Percentiles rank a stretch among this genome's conserved stretches.
These are phyloP conservation scores for Sesamia nonagrioides DNA, from an alignment of 1,140 invertebrate species.

Conservation along the genomic window DNA sequence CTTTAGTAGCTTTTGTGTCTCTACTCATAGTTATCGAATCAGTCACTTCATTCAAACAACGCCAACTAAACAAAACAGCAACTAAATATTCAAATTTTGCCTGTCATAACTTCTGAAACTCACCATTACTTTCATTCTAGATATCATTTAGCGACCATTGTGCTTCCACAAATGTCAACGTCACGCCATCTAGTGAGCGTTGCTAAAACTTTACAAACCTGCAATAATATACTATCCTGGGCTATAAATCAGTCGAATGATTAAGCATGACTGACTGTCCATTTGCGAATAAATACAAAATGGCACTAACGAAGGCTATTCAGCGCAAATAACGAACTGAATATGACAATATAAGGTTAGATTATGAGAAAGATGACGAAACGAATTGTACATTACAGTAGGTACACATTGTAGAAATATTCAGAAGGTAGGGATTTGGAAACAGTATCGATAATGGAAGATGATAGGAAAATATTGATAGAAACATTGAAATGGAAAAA, in stretches of 20 bases:
- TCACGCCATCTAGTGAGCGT: constrained; percentile 15
- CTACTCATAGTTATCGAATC: neutral
- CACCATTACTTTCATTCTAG: constrained; percentile 25
- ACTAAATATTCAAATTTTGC: constrained; percentile 13
- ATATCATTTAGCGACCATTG: constrained; percentile 35
- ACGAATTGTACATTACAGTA: constrained; percentile 62
- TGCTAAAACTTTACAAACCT: constrained; percentile 28
- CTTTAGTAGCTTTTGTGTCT: neutral
- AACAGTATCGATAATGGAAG: neutral
- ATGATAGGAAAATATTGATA: neutral
- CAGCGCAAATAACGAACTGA: constrained; percentile 60
- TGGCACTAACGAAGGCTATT: constrained; percentile 79
- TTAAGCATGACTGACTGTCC: constrained; percentile 74
- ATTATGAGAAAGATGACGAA: constrained; percentile 59
- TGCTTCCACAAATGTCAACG: constrained; percentile 24
- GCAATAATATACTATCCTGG: constrained; percentile 36
- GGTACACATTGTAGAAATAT: constrained; percentile 31
- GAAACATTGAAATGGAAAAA: too few relatives aligned
- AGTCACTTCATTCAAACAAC: neutral
- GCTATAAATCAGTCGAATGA: constrained; percentile 58
- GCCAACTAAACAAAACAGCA: neutral
- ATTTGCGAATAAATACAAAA: constrained; percentile 70
- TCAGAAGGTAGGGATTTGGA: neutral
- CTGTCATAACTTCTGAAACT: neutral
- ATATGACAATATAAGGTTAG: constrained; percentile 68